These are phyloP conservation scores for Cyprinodon diabolis DNA, from an alignment of 2,797 vertebrate species.

Conservation along the genomic window DNA sequence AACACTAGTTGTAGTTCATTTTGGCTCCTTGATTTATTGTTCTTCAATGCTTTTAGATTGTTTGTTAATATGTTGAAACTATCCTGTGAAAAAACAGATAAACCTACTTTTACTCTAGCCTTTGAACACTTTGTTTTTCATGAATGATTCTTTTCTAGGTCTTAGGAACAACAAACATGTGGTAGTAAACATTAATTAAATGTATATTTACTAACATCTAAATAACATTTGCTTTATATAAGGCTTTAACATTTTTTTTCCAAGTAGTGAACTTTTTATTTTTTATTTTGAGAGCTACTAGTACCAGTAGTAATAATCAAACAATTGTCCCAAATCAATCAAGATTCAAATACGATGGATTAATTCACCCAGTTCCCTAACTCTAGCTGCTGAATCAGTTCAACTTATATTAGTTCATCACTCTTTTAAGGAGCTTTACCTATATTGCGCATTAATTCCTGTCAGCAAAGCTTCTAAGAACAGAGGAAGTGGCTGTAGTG, in stretches of 20 bases:
- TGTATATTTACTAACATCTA: not conserved
- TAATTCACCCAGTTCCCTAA: not conserved
- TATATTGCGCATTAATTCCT: not conserved
- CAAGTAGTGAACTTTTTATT: not conserved
- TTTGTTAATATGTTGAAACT: not conserved
- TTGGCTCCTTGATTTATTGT: not conserved
- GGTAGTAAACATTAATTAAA: not conserved
- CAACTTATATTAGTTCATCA: not conserved
- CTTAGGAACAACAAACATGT: not conserved
- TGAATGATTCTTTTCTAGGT: too few relatives aligned
- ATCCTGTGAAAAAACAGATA: too few relatives aligned
- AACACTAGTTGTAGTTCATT: not conserved
- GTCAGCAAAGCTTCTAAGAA: conserved; percentile 1
- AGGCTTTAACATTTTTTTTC: not conserved
- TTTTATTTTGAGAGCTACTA: not conserved
- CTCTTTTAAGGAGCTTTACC: not conserved
- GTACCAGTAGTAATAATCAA: not conserved
- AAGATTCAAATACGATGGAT: not conserved
- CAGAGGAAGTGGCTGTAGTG: conserved; percentile 2
- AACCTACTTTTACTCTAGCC: not conserved
- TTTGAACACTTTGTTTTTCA: not conserved
- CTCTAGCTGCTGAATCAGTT: not conserved
- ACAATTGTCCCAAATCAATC: not conserved
- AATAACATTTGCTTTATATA: not conserved
- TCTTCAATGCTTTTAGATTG: not conserved